phyloP scores from a whole-genome alignment of 2,797 vertebrate genomes.

The Cyprinodon diabolis region DNA sequence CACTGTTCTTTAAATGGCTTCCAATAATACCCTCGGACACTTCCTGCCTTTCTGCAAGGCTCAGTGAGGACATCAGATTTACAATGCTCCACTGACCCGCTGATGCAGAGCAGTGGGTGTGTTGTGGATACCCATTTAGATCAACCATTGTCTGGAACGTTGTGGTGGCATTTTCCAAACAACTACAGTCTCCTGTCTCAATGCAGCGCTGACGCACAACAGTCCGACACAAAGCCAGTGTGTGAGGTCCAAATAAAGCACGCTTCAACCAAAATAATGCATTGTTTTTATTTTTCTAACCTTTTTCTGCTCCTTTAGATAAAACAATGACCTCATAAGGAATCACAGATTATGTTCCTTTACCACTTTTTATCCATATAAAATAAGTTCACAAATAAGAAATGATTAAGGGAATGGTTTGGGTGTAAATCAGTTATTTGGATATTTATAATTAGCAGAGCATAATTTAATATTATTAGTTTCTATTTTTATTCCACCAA shows the following conservation, averaged over 20 bases:
- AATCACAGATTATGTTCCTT: neutral
- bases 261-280: neutral
- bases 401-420: neutral
- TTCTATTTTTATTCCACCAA: neutral
- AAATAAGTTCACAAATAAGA: neutral
- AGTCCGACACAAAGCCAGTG: neutral
- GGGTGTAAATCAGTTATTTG: neutral
- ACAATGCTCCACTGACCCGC: constrained; percentile 35
- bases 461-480: neutral
- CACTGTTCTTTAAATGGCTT: constrained; percentile 31
- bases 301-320: neutral
- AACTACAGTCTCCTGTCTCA: constrained; percentile 17
- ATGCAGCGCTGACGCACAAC: constrained; percentile 40
- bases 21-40: constrained; percentile 46
- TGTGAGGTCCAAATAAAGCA: neutral
- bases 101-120: constrained; percentile 29
- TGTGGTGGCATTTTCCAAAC: constrained; percentile 48
- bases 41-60: constrained; percentile 58
- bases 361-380: neutral
- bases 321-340: neutral
- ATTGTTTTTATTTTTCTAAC: neutral
- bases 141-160: constrained; percentile 56
- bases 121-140: constrained; percentile 50
- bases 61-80: constrained; percentile 23
- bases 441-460: neutral